Evolutionary conservation across 2,888 invertebrate genomes (phyloP).

Genomic region (Serripes groenlandicus): DNA sequence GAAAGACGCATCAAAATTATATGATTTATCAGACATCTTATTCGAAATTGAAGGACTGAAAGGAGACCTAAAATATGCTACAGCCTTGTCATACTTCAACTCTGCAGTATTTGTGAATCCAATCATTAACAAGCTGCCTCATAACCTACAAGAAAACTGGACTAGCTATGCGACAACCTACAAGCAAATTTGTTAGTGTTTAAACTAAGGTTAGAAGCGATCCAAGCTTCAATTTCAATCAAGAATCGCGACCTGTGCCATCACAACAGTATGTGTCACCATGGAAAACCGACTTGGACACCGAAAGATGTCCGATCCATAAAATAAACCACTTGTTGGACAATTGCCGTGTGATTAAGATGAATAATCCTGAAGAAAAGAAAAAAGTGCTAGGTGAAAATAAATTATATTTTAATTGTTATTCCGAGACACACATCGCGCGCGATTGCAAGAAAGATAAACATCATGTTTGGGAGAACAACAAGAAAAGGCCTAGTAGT

Average conservation of each 20-base stretch:
- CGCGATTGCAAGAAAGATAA: background rate
- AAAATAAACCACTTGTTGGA: background rate
- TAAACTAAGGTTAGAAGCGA: slow-evolving; percentile 30
- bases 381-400: slow-evolving; percentile 10
- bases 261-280: background rate
- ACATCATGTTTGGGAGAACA: slow-evolving; percentile 4
- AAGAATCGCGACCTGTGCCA: no score
- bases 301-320: slow-evolving; percentile 17
- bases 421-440: background rate
- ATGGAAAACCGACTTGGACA: no score
- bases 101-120: slow-evolving; percentile 25
- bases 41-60: slow-evolving; percentile 21
- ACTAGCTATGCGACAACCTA: slow-evolving; percentile 5
- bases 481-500: background rate
- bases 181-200: slow-evolving; percentile 36
- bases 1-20: slow-evolving; percentile 7
- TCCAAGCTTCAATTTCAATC: no score
- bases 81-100: slow-evolving; percentile 34
- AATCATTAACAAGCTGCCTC: slow-evolving; percentile 41
- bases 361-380: background rate
- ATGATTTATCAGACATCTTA: slow-evolving; percentile 23
- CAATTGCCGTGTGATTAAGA: slow-evolving; percentile 7
- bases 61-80: slow-evolving; percentile 12
- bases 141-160: slow-evolving; percentile 46
- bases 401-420: slow-evolving; percentile 9